phyloP scores from a whole-genome alignment of 2,113 vertebrate species.

The Leuciscus idus region DNA sequence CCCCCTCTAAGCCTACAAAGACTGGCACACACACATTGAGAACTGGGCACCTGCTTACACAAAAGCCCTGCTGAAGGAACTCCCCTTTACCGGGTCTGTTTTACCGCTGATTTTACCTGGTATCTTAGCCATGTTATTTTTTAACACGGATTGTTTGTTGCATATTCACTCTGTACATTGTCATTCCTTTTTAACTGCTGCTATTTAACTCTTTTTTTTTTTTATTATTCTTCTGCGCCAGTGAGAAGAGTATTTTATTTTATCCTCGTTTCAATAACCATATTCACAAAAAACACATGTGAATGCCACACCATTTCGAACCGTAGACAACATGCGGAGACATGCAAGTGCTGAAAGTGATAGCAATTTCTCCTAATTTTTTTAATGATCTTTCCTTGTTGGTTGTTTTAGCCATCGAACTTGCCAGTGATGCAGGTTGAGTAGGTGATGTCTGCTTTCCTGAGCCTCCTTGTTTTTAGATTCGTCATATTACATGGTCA shows the following conservation, averaged over 20 bases:
- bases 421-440: constrained; percentile 32
- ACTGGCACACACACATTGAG: constrained; percentile 58
- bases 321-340: neutral
- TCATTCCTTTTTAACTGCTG: constrained; percentile 77
- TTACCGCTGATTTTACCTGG: constrained; percentile 36
- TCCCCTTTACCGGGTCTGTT: constrained; percentile 46
- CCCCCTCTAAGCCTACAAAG: constrained; percentile 62
- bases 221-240: neutral
- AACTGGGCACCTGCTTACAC: constrained; percentile 32
- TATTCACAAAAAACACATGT: neutral
- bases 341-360: constrained; percentile 7
- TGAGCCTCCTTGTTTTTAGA: constrained; percentile 54
- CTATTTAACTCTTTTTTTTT: constrained; percentile 72
- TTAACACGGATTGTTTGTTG: constrained; percentile 48
- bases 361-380: constrained; percentile 5
- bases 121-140: constrained; percentile 52
- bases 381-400: neutral
- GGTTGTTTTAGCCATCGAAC: constrained; percentile 17
- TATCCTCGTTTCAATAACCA: constrained; percentile 38
- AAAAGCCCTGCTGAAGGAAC: constrained; percentile 62
- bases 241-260: constrained; percentile 6
- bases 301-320: constrained; percentile 40
- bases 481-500: constrained; percentile 43
- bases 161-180: constrained; percentile 64
- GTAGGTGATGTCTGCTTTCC: constrained; percentile 53